phyloP scores from a whole-genome alignment of 2,113 vertebrate species.

The Baryphthengus martii region DNA sequence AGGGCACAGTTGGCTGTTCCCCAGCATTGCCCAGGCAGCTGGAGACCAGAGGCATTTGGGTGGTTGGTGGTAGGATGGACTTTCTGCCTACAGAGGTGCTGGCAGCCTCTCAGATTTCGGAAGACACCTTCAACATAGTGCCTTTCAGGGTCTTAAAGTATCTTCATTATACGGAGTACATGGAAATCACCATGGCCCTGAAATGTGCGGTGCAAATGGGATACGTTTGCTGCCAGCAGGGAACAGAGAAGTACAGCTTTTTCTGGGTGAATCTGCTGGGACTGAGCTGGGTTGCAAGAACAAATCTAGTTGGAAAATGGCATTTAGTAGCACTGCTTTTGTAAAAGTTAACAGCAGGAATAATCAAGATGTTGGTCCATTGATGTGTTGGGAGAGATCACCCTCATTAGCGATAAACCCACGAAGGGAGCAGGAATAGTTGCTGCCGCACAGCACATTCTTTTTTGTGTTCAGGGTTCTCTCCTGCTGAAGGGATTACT shows the following conservation, averaged over 20 bases:
- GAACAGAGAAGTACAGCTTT: not conserved
- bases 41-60: not conserved
- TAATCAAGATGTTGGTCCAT: not conserved
- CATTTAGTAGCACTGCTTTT: not conserved
- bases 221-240: not conserved
- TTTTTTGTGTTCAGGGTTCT: not conserved
- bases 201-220: not conserved
- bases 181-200: not conserved
- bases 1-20: fast-evolving
- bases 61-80: not conserved
- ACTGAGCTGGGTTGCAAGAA: not conserved
- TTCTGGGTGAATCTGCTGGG: not conserved
- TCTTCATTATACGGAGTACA: not conserved
- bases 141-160: not conserved
- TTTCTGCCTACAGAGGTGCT: not conserved
- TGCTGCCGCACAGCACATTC: not conserved
- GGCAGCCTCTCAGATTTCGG: not conserved
- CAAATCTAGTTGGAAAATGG: not conserved
- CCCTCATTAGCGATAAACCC: not conserved
- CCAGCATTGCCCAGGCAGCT: not conserved
- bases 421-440: not conserved
- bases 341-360: not conserved
- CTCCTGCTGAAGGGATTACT: not conserved
- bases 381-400: not conserved
- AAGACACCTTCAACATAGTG: not conserved